Evolutionary conservation across 2,888 invertebrate genomes (phyloP), one percentile per base, ranked within the genome.

Genomic region (Campoplex nolae): DNA sequence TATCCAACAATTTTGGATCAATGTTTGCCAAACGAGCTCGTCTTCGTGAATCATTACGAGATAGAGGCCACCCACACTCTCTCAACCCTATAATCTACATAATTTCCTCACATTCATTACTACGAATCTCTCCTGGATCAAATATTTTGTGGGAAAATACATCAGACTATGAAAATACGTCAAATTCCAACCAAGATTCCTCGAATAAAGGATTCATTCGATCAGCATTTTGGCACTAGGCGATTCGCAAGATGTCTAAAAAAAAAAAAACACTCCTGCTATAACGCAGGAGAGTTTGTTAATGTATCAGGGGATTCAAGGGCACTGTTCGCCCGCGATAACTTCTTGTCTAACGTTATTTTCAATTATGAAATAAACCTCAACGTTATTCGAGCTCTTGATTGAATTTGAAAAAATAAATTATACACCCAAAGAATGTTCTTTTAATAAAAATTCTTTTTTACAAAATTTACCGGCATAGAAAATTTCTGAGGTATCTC

Each of bases 1-100:
- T 79, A 80, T 80, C 58, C 38, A 70, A 73, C 35, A 80, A 80
- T 62, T 75, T 51, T 68, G 73, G 78, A 84, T 84, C 84, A 68
- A 84, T 84, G 84, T 71, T 70, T 70, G 73, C 28, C 83, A 45
- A 32, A 51, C 71, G 71, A 62, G 32, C 18, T 38, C 65, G 8
- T 56, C 62, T 45, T 74, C 74, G 38, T 70, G 23, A 45, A 45
- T 45, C 45, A 62, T 62, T 28, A 62, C 32, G 32, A 13, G 3
- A 16, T 6, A 4, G 16, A 62, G 32, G 32, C 32, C 62, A 16
- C 32, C 62, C 62, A 23, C 32, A 7, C 32, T 32, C 16, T 62
- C 32, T 62, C n/a, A 38, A 23, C n/a, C 68, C 42, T 3, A 42
- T 42, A 68, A 68, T 68, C 38, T n/a, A 68, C 38, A 42, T 1